phyloP scores from a whole-genome alignment of 2,113 vertebrate species.

The Lophius piscatorius region DNA sequence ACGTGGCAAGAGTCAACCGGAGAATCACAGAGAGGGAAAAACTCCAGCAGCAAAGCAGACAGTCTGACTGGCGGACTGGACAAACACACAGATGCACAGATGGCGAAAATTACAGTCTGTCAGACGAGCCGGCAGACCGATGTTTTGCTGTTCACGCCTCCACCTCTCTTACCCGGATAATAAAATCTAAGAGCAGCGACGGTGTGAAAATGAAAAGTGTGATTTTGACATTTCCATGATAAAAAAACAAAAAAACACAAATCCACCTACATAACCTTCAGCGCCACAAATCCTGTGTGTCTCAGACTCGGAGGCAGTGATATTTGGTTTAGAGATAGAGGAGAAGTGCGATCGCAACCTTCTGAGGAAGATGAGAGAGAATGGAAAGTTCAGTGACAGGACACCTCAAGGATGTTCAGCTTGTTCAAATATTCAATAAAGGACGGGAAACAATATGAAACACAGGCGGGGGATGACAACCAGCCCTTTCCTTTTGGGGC shows the following conservation, averaged over 20 bases:
- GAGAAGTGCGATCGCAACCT: conserved; percentile 51
- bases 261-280: conserved; percentile 53
- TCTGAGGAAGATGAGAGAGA: conserved; percentile 39
- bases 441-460: conserved; percentile 37
- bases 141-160: conserved; percentile 43
- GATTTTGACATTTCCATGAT: conserved; percentile 57
- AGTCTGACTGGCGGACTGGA: conserved; percentile 38
- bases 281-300: conserved; percentile 18
- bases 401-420: conserved; percentile 47
- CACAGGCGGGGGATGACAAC: conserved; percentile 13
- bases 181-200: conserved; percentile 34
- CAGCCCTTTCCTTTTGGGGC: too few species aligned
- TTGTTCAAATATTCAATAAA: conserved; percentile 72
- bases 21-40: conserved; percentile 23
- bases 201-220: conserved; percentile 32
- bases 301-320: conserved; percentile 43
- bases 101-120: conserved; percentile 38
- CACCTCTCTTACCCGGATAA: conserved; percentile 21
- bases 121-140: conserved; percentile 1
- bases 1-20: conserved; percentile 44
- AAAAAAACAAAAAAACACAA: neutral
- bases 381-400: conserved; percentile 25
- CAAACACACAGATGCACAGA: conserved; percentile 41
- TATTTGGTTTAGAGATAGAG: conserved; percentile 62
- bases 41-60: conserved; percentile 38